phyloP scores from a whole-genome alignment of 1,140 invertebrate genomes.

The Drosophila bifasciata region DNA sequence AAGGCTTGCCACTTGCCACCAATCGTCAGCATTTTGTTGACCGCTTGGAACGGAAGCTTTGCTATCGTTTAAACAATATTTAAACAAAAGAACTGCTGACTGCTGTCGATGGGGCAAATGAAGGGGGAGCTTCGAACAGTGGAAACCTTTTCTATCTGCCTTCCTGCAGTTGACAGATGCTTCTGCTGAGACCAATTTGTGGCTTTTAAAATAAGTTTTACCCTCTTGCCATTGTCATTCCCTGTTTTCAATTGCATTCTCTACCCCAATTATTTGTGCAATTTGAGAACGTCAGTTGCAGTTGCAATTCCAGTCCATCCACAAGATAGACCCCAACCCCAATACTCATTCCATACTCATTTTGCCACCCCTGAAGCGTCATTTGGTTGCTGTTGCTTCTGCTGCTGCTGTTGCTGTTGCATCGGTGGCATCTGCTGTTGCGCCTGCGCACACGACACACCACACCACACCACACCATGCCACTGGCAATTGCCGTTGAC shows the following conservation, averaged over 20 bases:
- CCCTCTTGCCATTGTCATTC: constrained; percentile 3
- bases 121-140: no score
- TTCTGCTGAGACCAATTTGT: neutral
- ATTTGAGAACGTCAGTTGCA: constrained; percentile 40
- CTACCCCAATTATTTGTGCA: constrained; percentile 26
- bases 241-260: constrained; percentile 14
- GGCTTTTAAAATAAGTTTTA: neutral
- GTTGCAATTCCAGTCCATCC: neutral
- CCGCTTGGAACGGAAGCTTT: constrained; percentile 10
- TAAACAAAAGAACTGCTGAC: constrained; percentile 35
- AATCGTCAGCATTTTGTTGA: constrained; percentile 36
- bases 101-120: neutral
- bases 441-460: constrained; percentile 38
- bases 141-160: no score
- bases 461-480: constrained; percentile 5
- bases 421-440: constrained; percentile 21
- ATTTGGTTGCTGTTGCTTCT: constrained; percentile 29
- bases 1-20: constrained; percentile 19
- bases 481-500: constrained; percentile 37
- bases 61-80: constrained; percentile 36
- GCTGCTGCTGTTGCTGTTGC: neutral
- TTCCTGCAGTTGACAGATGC: no score
- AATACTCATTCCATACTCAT: constrained; percentile 36
- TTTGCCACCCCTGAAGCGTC: constrained; percentile 29
- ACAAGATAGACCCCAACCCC: constrained; percentile 22